Percentiles rank a stretch among this genome's conserved stretches.
phyloP scores from a whole-genome alignment of 2,113 vertebrate species.

The Tinamus guttatus region DNA sequence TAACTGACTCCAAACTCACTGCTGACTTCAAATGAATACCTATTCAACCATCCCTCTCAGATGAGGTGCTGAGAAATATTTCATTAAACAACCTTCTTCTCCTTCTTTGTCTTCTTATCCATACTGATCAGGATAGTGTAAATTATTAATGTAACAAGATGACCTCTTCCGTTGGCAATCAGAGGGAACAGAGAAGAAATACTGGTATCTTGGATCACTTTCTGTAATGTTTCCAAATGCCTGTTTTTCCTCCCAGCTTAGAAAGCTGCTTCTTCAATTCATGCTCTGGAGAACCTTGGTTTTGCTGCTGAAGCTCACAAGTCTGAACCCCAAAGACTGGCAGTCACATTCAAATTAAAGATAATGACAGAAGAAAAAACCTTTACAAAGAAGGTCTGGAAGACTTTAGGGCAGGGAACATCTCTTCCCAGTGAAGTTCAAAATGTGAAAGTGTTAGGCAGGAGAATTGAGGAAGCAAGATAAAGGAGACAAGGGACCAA shows the following conservation, averaged over 20 bases:
- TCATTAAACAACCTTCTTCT: background rate
- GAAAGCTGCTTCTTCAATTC: background rate
- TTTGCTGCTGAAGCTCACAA: background rate
- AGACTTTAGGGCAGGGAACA: background rate
- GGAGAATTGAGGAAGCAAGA: background rate
- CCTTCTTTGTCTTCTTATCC: background rate
- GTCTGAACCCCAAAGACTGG: background rate
- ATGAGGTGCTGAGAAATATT: background rate
- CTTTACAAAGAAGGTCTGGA: background rate
- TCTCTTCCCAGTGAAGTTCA: background rate
- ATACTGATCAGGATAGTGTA: background rate
- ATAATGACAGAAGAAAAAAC: background rate
- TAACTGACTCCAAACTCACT: background rate
- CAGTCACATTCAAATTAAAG: background rate
- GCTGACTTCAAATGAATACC: accelerated
- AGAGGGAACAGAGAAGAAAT: background rate
- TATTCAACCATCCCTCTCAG: background rate
- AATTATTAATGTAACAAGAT: background rate
- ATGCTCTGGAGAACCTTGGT: background rate
- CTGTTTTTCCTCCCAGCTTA: background rate
- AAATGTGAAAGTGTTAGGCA: background rate
- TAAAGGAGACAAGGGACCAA: background rate
- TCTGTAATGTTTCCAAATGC: background rate
- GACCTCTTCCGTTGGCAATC: background rate
- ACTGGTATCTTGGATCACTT: background rate